Percentiles rank a stretch among this genome's conserved stretches.
Conservation (phyloP, 2,888 invertebrate species). For the Heliconius charithonia region DNA sequence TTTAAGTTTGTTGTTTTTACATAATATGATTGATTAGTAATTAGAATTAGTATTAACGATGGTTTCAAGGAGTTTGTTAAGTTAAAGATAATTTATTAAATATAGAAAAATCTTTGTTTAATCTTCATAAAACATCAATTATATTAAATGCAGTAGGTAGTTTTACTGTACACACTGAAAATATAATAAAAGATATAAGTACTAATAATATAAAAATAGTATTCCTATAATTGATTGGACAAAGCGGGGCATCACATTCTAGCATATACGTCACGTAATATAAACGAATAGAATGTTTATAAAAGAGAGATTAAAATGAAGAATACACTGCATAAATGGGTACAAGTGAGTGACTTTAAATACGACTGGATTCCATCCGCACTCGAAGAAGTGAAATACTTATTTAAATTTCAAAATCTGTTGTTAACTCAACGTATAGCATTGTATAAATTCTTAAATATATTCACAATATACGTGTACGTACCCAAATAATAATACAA, state of each 20-base stretch:
- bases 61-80: background rate
- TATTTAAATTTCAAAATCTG: too few relatives aligned
- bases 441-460: background rate
- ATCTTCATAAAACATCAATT: background rate
- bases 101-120: background rate
- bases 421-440: too few relatives aligned
- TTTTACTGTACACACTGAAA: background rate
- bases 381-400: too few relatives aligned
- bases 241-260: too few relatives aligned
- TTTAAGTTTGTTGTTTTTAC: background rate
- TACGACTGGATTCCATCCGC: too few relatives aligned
- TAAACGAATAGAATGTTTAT: background rate
- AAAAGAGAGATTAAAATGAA: background rate
- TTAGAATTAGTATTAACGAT: background rate
- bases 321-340: background rate
- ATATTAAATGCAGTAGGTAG: background rate
- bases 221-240: too few relatives aligned
- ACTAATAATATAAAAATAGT: too few relatives aligned
- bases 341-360: too few relatives aligned
- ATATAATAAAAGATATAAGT: background rate
- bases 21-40: background rate
- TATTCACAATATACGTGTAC: background rate
- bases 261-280: background rate
- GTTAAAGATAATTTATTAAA: too few relatives aligned
- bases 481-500: background rate